Evolutionary conservation across 1,140 invertebrate species (phyloP).

Genomic region (Rhyzopertha dominica): DNA sequence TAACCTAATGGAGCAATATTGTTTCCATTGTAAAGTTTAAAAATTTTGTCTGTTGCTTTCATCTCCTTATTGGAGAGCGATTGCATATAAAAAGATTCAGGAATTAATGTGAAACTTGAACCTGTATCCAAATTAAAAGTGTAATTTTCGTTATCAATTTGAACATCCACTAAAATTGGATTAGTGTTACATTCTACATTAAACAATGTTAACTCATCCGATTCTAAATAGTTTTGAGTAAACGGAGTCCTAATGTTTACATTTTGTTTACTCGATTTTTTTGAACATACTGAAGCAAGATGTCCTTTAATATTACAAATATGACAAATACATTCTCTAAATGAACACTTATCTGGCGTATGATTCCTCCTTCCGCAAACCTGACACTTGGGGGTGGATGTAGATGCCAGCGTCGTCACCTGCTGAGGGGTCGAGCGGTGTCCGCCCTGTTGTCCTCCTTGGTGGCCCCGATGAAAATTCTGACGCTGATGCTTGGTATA

Average conservation of each 20-base stretch:
- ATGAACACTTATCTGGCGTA: not conserved
- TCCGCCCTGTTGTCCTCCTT: not conserved
- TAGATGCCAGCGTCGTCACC: no score
- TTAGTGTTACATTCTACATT: conserved; percentile 1
- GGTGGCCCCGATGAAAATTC: not conserved
- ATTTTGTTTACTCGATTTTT: conserved; percentile 4
- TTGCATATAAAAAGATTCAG: conserved; percentile 2
- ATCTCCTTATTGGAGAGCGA: conserved; percentile 1
- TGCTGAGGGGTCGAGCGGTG: not conserved
- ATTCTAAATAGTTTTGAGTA: conserved; percentile 9
- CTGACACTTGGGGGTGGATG: no score
- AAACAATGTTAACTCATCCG: conserved; percentile 1
- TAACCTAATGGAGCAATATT: conserved; percentile 1
- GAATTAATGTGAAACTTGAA: conserved; percentile 1
- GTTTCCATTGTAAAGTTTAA: conserved; percentile 5
- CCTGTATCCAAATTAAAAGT: conserved; percentile 8
- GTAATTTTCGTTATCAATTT: conserved; percentile 1
- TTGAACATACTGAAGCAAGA: conserved; percentile 3
- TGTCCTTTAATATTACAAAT: no score
- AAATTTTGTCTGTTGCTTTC: not conserved
- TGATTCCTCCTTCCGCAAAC: conserved; percentile 1
- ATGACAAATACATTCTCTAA: not conserved
- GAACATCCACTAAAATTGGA: conserved; percentile 5
- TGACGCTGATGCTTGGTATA: not conserved
- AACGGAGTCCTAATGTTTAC: not conserved